Evolutionary conservation across 1,140 invertebrate species (phyloP).

Genomic region (Drosophila ohnishii): DNA sequence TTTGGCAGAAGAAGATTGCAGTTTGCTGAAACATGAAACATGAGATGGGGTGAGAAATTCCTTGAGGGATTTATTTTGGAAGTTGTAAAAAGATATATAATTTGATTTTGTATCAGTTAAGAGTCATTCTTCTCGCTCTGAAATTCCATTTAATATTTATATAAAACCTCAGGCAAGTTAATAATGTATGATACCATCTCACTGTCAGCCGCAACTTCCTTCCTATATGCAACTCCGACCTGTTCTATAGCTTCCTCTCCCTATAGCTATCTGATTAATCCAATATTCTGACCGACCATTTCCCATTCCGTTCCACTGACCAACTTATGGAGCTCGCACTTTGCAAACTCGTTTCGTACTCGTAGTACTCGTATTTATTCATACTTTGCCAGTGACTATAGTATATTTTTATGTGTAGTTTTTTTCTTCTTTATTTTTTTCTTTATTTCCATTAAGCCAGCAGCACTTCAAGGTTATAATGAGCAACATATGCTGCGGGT

Average conservation of each 20-base stretch:
- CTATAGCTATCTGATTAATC: conserved; percentile 12
- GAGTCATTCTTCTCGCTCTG: background rate
- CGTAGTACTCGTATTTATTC: conserved; percentile 42
- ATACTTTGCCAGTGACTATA: conserved; percentile 35
- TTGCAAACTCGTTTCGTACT: conserved; percentile 62
- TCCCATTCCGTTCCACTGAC: conserved; percentile 63
- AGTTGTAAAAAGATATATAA: background rate
- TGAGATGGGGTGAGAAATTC: conserved; percentile 1
- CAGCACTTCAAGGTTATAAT: conserved; percentile 74
- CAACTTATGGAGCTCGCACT: conserved; percentile 55
- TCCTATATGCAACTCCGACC: conserved; percentile 17
- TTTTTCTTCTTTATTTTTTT: conserved; percentile 17
- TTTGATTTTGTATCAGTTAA: background rate
- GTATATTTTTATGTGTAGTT: conserved; percentile 50
- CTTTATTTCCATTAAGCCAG: conserved; percentile 47
- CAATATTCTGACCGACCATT: conserved; percentile 13
- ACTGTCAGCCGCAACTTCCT: conserved; percentile 19
- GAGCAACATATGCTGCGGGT: conserved; percentile 70
- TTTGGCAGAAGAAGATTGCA: conserved; percentile 30
- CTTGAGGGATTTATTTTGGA: background rate
- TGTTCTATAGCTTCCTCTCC: conserved; percentile 12
- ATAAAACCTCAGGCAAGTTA: too few species aligned
- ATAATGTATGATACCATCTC: background rate
- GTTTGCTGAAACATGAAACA: conserved; percentile 35
- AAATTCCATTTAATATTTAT: background rate